Percentiles rank a stretch among this genome's conserved stretches.
Conservation (phyloP, 2,888 invertebrate species). For the Amphipyra tragopoginis region DNA sequence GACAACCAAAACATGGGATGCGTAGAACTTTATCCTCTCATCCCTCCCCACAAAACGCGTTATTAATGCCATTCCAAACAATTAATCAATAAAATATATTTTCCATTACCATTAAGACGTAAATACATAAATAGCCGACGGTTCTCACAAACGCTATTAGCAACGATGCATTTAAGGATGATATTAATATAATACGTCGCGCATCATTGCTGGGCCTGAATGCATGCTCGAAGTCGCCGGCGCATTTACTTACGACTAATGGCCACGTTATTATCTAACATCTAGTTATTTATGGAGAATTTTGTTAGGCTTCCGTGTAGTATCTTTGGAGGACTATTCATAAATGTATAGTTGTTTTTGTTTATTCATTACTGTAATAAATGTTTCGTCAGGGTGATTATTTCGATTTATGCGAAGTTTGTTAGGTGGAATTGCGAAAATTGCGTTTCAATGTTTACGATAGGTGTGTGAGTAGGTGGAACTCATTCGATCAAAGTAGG, state of each 20-base stretch:
- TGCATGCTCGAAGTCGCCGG: constrained; percentile 19
- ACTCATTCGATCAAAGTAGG: background rate
- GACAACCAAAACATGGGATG: background rate
- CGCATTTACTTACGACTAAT: constrained; percentile 39
- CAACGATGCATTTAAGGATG: constrained; percentile 55
- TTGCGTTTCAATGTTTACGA: constrained; percentile 6
- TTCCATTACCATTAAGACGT: constrained; percentile 29
- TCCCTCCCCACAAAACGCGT: constrained; percentile 4
- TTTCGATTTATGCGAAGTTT: constrained; percentile 13
- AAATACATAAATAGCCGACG: constrained; percentile 17
- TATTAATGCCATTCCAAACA: constrained; percentile 6
- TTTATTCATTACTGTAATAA: constrained; percentile 9
- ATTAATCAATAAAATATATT: constrained; percentile 37
- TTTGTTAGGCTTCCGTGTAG: constrained; percentile 34
- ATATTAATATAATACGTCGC: constrained; percentile 55
- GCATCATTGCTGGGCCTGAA: constrained; percentile 47
- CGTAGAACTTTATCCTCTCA: background rate
- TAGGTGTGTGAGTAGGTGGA: too few relatives aligned
- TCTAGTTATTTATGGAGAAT: constrained; percentile 48
- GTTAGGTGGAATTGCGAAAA: background rate
- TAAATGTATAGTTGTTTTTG: constrained; percentile 5
- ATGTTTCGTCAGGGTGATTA: constrained; percentile 23
- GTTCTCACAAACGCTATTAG: constrained; percentile 38
- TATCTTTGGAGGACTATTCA: constrained; percentile 8
- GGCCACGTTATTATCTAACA: constrained; percentile 44